A percentile compares a stretch with the other conserved stretches of the same genome.
Conservation (phyloP, 2,888 invertebrate species). For the Tetramorium bicarinatum region DNA sequence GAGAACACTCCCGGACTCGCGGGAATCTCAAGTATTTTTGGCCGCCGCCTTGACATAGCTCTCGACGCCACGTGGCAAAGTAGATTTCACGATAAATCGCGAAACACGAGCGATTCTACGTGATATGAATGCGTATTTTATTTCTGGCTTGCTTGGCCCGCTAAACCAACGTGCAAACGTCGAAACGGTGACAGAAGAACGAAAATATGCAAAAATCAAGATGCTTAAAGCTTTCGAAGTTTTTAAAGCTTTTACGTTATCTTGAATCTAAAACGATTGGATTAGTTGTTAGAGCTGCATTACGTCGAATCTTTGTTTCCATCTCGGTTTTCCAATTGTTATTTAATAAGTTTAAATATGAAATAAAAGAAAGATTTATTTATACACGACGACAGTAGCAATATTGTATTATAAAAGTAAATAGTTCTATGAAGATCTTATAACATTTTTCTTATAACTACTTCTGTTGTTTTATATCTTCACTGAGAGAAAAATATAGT, state of each 20-base stretch:
- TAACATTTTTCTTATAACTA: background rate
- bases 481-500: too few relatives aligned
- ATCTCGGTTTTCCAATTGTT: background rate
- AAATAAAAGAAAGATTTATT: background rate
- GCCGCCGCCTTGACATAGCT: constrained; percentile 27
- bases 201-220: background rate
- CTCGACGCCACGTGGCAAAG: constrained; percentile 15
- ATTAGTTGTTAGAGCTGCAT: constrained; percentile 3
- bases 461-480: background rate
- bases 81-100: background rate
- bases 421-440: background rate
- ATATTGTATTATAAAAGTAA: background rate
- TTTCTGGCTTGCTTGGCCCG: background rate
- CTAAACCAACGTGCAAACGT: background rate
- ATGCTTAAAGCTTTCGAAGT: background rate
- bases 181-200: background rate
- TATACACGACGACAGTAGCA: background rate
- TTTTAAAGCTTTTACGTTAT: background rate
- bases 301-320: background rate
- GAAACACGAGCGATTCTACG: background rate
- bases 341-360: background rate
- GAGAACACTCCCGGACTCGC: constrained; percentile 48
- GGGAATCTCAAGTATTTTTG: constrained; percentile 48
- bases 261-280: background rate
- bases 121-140: background rate